Conservation (phyloP, 64 coral and sea anemone species). For the Actinia equina region DNA sequence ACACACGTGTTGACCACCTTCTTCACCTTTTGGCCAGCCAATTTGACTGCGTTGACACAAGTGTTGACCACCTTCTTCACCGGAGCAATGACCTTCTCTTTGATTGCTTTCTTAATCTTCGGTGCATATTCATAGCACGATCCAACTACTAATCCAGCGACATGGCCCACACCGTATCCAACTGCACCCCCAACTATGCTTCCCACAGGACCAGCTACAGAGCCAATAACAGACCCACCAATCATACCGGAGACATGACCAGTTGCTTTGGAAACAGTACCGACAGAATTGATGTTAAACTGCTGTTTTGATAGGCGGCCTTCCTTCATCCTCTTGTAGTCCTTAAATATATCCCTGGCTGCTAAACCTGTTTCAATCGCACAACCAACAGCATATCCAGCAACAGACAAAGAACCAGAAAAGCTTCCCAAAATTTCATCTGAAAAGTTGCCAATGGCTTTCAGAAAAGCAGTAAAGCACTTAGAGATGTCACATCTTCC, state of each 20-base stretch:
- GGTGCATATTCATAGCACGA: background rate
- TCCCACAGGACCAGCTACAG: background rate
- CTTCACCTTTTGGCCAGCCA: background rate
- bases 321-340: background rate
- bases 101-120: background rate
- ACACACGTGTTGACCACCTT: background rate
- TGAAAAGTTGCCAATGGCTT: background rate
- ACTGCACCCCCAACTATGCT: background rate
- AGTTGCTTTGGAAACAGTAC: background rate
- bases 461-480: background rate
- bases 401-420: background rate
- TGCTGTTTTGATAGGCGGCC: background rate
- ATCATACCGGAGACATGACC: background rate
- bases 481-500: background rate
- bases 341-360: background rate
- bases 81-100: background rate
- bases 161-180: background rate
- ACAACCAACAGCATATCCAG: background rate
- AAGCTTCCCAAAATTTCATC: background rate
- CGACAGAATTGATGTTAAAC: background rate
- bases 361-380: background rate
- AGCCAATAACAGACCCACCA: background rate
- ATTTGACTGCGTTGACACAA: too few species aligned
- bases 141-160: background rate
- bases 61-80: background rate